phyloP scores from a whole-genome alignment of 35 echinoderm and acorn worm genomes.

The Apostichopus parvimensis region DNA sequence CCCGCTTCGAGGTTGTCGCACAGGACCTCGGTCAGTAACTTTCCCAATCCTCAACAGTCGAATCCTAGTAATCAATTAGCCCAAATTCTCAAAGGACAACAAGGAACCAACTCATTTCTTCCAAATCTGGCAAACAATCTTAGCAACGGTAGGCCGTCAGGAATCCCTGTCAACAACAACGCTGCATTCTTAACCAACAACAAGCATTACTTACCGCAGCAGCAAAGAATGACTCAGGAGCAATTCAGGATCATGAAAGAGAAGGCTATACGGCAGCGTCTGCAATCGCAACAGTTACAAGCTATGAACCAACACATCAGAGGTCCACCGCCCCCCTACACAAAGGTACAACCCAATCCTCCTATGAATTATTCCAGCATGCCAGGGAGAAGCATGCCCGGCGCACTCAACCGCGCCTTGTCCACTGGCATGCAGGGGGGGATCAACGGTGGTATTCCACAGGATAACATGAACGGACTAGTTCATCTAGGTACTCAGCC shows the following conservation, averaged over 20 bases:
- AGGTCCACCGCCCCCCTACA: slow-evolving; percentile 40
- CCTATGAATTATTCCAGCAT: not conserved
- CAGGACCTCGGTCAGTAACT: slow-evolving; percentile 18
- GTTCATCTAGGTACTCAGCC: slow-evolving; percentile 20
- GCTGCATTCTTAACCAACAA: not conserved
- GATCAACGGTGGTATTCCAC: slow-evolving; percentile 16
- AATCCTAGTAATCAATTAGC: slow-evolving; percentile 28
- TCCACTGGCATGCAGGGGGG: slow-evolving; percentile 7
- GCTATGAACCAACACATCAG: slow-evolving; percentile 14
- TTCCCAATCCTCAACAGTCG: slow-evolving; percentile 14
- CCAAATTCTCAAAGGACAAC: not conserved
- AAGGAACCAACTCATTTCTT: slow-evolving; percentile 28
- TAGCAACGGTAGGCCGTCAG: not conserved
- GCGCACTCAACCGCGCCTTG: not conserved
- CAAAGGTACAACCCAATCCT: not conserved
- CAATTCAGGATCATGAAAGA: slow-evolving; percentile 4
- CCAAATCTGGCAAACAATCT: slow-evolving; percentile 23
- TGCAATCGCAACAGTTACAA: slow-evolving; percentile 18
- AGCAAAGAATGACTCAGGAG: not conserved
- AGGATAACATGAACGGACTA: slow-evolving; percentile 5
- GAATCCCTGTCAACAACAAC: not conserved
- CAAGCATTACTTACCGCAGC: not conserved
- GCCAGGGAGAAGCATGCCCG: not conserved
- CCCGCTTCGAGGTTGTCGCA: slow-evolving; percentile 18
- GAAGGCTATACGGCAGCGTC: not conserved